Base-by-base conservation (phyloP, 1,140 invertebrate genomes). In the Apis dorsata region DNA sequence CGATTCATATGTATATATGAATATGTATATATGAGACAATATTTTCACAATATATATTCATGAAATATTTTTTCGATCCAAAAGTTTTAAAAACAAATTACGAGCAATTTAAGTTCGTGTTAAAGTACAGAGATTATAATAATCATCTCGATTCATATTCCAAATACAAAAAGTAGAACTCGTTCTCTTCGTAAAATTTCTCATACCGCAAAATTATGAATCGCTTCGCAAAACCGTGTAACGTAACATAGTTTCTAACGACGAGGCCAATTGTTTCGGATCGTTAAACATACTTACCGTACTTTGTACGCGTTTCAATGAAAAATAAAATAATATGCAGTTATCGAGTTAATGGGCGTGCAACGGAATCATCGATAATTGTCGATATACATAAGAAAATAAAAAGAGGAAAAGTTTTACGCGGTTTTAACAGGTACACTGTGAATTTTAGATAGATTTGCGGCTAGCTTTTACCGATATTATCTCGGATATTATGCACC, bases 401-500 rank as follows among this genome's bases (percentile, higher is more conserved):
- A 44, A 66, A 72, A 28, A 70, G 8, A 65, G 11, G 15, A 60
- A 60, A 63, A 62, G 19, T 15, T 12, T 3, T 13, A 49, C 34
- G 1, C 17, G 73, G 21, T 9, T 15, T 21, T 44, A 21, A 17
- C 19, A 44, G 11, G 10, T 44, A 13, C 15, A 44, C 65, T 15
- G 21, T 57, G 69, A 66, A 81, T 75, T 66, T 8, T 10, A 57
- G 60, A 68, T 10, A 57, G 60, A 68, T 81, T 71, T 34, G 81
- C 72, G 68, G 66, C 4, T 57, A 62, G 70, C 83, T 78, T 57
- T 85, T 77, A 78, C 79, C 63, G 79, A 83, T 85, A 88, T 81
- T 88, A 88, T 85, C 86, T 79, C 17, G 9, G n/a, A 51, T 80
- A 79, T 88, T 82, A 79, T 88, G 51, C 65, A 13, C 63, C 65